Evolutionary conservation across 2,888 invertebrate genomes (phyloP).

Genomic region (Hetaerina titia): DNA sequence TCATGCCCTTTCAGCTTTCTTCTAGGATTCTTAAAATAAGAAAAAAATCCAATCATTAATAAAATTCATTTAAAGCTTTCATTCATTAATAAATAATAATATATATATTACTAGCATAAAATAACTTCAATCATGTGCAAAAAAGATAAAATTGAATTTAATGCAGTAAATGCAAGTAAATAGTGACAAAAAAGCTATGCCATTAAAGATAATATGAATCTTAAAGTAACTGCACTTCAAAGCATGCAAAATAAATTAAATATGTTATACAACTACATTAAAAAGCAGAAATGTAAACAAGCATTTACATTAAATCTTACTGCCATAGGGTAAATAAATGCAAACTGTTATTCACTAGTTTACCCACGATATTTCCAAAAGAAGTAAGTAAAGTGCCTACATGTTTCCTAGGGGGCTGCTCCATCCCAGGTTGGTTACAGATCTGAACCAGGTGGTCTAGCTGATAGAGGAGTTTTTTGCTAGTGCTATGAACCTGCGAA

Average conservation of each 20-base stretch:
- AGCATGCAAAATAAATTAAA: slow-evolving; percentile 58
- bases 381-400: slow-evolving; percentile 78
- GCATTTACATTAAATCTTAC: slow-evolving; percentile 63
- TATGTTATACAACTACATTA: slow-evolving; percentile 42
- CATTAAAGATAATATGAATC: slow-evolving; percentile 17
- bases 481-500: slow-evolving; percentile 92
- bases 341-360: slow-evolving; percentile 68
- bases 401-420: slow-evolving; percentile 87
- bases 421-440: slow-evolving; percentile 91
- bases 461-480: slow-evolving; percentile 97
- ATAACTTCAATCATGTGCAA: slow-evolving; percentile 28
- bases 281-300: slow-evolving; percentile 62
- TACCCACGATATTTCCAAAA: slow-evolving; percentile 46
- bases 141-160: slow-evolving; percentile 14
- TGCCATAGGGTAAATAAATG: slow-evolving; percentile 68
- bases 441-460: slow-evolving; percentile 97
- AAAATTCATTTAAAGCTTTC: slow-evolving; percentile 44
- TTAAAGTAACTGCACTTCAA: background rate
- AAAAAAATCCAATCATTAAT: slow-evolving; percentile 68
- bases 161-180: background rate
- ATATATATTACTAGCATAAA: slow-evolving; percentile 43
- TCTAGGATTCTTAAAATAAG: slow-evolving; percentile 73
- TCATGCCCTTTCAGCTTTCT: slow-evolving; percentile 73
- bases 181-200: background rate
- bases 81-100: slow-evolving; percentile 51